Conservation (phyloP, 2,888 invertebrate genomes). For the Blomia tropicalis region DNA sequence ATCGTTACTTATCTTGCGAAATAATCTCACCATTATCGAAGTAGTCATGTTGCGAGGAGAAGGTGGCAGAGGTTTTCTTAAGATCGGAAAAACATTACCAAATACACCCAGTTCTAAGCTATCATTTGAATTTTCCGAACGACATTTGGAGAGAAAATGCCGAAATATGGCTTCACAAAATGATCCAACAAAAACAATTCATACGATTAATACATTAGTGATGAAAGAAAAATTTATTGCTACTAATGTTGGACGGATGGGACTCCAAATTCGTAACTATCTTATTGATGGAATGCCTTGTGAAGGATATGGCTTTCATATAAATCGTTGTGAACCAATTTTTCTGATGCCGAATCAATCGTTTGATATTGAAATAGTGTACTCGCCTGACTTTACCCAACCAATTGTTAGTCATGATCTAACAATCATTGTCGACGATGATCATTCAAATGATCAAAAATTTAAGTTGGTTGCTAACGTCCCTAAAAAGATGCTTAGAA, state of each 20-base stretch:
- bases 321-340: conserved; percentile 57
- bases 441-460: conserved; percentile 39
- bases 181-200: background rate
- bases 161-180: conserved; percentile 2
- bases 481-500: conserved; percentile 47
- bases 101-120: conserved; percentile 37
- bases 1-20: conserved; percentile 40
- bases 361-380: conserved; percentile 59
- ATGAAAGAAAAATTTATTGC: conserved; percentile 46
- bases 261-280: conserved; percentile 55
- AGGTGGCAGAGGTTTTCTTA: conserved; percentile 69
- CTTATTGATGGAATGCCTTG: conserved; percentile 40
- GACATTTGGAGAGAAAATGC: conserved; percentile 14
- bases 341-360: conserved; percentile 54
- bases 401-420: conserved; percentile 11
- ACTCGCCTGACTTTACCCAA: conserved; percentile 25
- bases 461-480: conserved; percentile 54
- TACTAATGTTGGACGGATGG: conserved; percentile 74
- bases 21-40: conserved; percentile 83
- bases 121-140: conserved; percentile 22
- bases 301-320: conserved; percentile 61
- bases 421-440: conserved; percentile 16
- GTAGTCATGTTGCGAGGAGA: conserved; percentile 62
- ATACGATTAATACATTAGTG: background rate
- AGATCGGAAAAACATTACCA: conserved; percentile 69